Base-by-base conservation (phyloP, 2,888 invertebrate genomes). In the Spilarctia lutea region DNA sequence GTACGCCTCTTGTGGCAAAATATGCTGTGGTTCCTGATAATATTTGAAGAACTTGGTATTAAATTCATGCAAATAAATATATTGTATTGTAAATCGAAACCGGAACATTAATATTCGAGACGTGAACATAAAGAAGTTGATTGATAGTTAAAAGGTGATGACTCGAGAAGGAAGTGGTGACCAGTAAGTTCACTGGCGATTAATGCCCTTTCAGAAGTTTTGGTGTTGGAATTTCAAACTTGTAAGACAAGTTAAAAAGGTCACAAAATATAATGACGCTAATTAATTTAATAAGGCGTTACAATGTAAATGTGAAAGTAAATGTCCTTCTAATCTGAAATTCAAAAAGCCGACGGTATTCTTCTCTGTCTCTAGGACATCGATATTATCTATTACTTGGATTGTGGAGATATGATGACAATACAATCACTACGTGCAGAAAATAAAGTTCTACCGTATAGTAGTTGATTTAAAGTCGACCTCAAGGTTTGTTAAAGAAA, bases 171-270 rank as follows among this genome's bases (percentile, higher is more conserved):
- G 85, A 84, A 83, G 74, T 70, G 30, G 30, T 39, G 60, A 73
- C 75, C 67, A 45, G 72, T 68, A 71, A 70, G 76, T 73, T 76
- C 67, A 71, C 74, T 73, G 67, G 63, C 18, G 76, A 68, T 11
- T 79, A 65, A 71, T 83, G 85, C 79, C 77, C 84, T 82, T 82
- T 80, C 56, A 24, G 48, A 73, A 78, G 79, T 76, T 39, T 75
- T 75, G 73, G 74, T 60, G 67, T 71, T 30, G 76, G 65, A 67
- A 83, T 63, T 75, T 81, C 73, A 48, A 72, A 73, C 35, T 35
- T 27, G 70, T 66, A 68, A 66, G 52, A 11, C 63, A 30, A 35
- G 42, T 65, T 68, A 68, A 71, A 75, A 39, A 66, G 39, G 65
- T 66, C 35, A 66, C 13, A n/a, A 6, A 30, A 63, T 8, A 30